These are phyloP conservation scores for Xiphorhynchus elegans DNA, from an alignment of 2,113 vertebrate species.

Conservation along the genomic window DNA sequence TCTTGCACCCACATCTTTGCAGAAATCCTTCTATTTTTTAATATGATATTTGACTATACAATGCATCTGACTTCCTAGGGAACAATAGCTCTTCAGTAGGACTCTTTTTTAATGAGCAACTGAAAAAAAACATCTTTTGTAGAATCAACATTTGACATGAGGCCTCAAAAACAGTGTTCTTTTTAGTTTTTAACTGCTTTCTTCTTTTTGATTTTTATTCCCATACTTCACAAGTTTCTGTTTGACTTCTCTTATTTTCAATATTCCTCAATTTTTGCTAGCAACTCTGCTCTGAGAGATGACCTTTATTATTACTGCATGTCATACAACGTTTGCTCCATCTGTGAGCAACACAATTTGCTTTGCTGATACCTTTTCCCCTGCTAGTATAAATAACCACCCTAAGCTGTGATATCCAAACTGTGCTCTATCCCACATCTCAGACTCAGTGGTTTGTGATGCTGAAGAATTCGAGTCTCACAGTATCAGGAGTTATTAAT, in stretches of 20 bases:
- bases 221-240: not conserved
- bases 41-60: not conserved
- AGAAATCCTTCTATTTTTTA: not conserved
- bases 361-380: not conserved
- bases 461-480: not conserved
- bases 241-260: not conserved
- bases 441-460: not conserved
- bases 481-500: not conserved
- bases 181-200: not conserved
- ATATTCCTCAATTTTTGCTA: not conserved
- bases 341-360: not conserved
- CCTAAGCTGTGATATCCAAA: not conserved
- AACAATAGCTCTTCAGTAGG: not conserved
- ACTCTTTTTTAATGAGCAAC: not conserved
- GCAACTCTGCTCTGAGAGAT: not conserved
- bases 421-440: not conserved
- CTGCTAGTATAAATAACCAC: not conserved
- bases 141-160: not conserved
- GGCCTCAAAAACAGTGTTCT: not conserved
- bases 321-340: not conserved
- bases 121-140: not conserved
- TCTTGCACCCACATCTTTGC: not conserved
- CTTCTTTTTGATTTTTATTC: not conserved
- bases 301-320: not conserved
- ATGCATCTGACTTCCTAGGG: not conserved